A percentile compares a stretch with the other conserved stretches of the same genome.
Conservation (phyloP, 2,888 invertebrate genomes). For the Lasioglossum lativentre region DNA sequence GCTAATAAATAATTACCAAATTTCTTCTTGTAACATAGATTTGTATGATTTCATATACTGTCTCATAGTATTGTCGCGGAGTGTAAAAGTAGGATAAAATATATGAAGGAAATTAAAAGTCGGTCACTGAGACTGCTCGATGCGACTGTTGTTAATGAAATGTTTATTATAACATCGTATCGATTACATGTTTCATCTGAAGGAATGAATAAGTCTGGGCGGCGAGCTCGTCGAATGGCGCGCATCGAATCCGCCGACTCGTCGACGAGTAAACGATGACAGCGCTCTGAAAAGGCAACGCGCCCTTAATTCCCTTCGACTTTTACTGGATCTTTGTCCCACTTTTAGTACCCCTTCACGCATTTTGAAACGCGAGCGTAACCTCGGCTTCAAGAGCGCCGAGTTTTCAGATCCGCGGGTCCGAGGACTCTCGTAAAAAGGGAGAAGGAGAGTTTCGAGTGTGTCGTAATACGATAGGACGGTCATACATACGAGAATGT, state of each 20-base stretch:
- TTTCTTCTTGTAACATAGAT: too few species aligned
- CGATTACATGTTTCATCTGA: neutral
- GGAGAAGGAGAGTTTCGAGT: slow-evolving; percentile 36
- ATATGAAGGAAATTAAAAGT: neutral
- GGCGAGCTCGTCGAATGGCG: neutral
- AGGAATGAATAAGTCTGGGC: neutral
- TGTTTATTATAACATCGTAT: neutral
- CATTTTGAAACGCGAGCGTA: slow-evolving; percentile 36
- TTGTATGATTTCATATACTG: too few species aligned
- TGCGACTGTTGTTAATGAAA: neutral
- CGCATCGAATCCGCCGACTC: neutral
- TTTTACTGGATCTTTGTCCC: slow-evolving; percentile 44
- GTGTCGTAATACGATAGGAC: slow-evolving; percentile 48
- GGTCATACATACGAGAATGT: slow-evolving; percentile 39
- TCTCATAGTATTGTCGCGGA: too few species aligned
- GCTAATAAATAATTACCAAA: too few species aligned
- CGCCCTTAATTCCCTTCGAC: slow-evolving; percentile 36
- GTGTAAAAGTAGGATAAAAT: neutral
- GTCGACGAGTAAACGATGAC: slow-evolving; percentile 20
- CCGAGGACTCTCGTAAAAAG: slow-evolving; percentile 40
- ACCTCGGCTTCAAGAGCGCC: slow-evolving; percentile 18
- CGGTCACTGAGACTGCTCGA: neutral
- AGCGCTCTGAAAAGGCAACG: slow-evolving; percentile 9
- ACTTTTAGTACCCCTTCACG: slow-evolving; percentile 23
- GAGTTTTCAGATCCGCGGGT: slow-evolving; percentile 30